Percentiles rank a stretch among this genome's conserved stretches.
Evolutionary conservation across 1,140 invertebrate genomes (phyloP).

Genomic region (Holotrichia oblita): DNA sequence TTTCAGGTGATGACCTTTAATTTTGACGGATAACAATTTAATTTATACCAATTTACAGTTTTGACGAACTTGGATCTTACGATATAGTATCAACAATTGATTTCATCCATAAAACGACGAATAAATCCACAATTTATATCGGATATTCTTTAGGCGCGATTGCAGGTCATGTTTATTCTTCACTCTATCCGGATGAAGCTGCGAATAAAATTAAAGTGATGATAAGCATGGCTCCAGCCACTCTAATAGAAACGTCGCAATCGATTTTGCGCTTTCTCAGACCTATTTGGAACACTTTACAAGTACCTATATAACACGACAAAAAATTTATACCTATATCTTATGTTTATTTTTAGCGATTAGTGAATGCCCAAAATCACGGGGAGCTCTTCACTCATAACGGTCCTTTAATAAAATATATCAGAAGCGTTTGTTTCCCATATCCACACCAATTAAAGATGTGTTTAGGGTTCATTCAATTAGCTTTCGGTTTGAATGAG

Average conservation of each 20-base stretch:
- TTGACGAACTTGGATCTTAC: slow-evolving; percentile 26
- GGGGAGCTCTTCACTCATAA: slow-evolving; percentile 12
- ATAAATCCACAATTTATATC: slow-evolving; percentile 30
- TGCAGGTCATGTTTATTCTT: slow-evolving; percentile 34
- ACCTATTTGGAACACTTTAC: neutral
- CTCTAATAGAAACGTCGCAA: slow-evolving; percentile 17
- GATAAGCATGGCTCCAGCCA: slow-evolving; percentile 38
- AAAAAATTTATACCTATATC: neutral
- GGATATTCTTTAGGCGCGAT: slow-evolving; percentile 29
- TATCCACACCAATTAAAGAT: slow-evolving; percentile 38
- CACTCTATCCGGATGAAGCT: slow-evolving; percentile 35
- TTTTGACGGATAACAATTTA: neutral
- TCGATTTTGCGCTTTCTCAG: slow-evolving; percentile 4
- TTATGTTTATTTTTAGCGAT: slow-evolving; percentile 17
- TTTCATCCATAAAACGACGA: slow-evolving; percentile 1
- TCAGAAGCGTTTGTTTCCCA: slow-evolving; percentile 37
- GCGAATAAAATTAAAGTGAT: slow-evolving; percentile 26
- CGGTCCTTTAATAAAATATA: neutral
- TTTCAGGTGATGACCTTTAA: slow-evolving; percentile 46
- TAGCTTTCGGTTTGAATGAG: slow-evolving; percentile 28
- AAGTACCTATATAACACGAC: neutral
- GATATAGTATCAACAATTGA: slow-evolving; percentile 12
- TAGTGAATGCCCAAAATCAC: neutral
- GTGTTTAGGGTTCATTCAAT: slow-evolving; percentile 29
- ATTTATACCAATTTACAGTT: neutral